A percentile compares a stretch with the other conserved stretches of the same genome.
phyloP scores from a whole-genome alignment of 1,140 invertebrate species.

The Calycopis cecrops region DNA sequence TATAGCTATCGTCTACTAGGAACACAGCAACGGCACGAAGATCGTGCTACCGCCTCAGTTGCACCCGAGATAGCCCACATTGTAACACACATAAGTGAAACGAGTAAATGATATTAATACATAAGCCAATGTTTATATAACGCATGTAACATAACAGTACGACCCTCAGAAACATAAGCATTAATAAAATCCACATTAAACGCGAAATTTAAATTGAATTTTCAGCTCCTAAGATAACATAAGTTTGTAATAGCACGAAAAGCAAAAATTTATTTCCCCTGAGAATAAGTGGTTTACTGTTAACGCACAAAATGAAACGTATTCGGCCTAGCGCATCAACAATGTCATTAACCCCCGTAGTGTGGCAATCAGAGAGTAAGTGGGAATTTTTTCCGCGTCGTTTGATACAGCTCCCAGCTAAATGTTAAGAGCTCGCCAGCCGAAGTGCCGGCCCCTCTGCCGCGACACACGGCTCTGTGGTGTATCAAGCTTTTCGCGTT shows the following conservation, averaged over 20 bases:
- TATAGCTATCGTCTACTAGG: no score
- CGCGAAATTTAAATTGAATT: conserved; percentile 20
- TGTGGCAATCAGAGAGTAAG: conserved; percentile 72
- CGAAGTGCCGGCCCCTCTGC: conserved; percentile 34
- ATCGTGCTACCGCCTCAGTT: no score
- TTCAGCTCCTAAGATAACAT: conserved; percentile 14
- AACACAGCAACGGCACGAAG: no score
- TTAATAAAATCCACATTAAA: conserved; percentile 9
- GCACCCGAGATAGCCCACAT: no score
- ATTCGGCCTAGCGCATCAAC: conserved; percentile 67
- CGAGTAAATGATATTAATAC: no score
- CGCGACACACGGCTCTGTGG: conserved; percentile 20
- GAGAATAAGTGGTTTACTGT: conserved; percentile 35
- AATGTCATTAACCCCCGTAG: conserved; percentile 70
- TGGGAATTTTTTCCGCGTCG: conserved; percentile 72
- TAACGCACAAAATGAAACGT: conserved; percentile 53
- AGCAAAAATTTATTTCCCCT: conserved; percentile 21
- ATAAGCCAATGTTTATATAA: no score
- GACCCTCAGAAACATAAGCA: conserved; percentile 1
- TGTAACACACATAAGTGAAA: no score
- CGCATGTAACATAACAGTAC: no score
- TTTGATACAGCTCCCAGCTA: conserved; percentile 66
- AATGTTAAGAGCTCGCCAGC: conserved; percentile 65
- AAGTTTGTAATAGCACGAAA: conserved; percentile 20
- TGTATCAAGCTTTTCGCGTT: conserved; percentile 10